Base-by-base conservation (phyloP, 1,140 invertebrate genomes). In the Drosophila auraria region DNA sequence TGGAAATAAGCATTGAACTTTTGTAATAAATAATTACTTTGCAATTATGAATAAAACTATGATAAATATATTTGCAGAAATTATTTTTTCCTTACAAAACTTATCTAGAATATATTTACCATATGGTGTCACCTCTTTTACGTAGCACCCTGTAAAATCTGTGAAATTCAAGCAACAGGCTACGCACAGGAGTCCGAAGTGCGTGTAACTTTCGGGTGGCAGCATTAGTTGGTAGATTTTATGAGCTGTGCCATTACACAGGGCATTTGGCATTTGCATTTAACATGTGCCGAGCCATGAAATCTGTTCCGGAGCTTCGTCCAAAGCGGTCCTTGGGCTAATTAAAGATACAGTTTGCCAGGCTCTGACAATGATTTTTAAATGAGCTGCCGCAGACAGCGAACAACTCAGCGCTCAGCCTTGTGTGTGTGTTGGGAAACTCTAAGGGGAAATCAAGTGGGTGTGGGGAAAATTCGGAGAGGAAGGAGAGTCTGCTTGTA, bases 201-300 rank as follows among this genome's bases (percentile, higher is more conserved):
- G 47, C 50, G 69, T 76, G 70, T 59, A 58, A 83, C 17, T 70
- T 57, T 20, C 59, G 65, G 40, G 11, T 11, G 33, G 50, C 45
- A 33, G 75, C 77, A 87, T 87, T 87, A 87, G 83, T 81, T 83
- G 63, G 73, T 70, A 70, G 82, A 89, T 89, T 84, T 90, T 84
- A 89, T 82, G 86, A 82, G 78, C 80, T 87, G 60, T 80, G 54
- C 54, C 54, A 57, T 57, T 57, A 57, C 54, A 25, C 54, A 57
- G 54, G 54, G 36, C 36, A 57, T 57, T 57, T 42, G 54, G 62
- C 73, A 73, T 84, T 84, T 84, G 82, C 82, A 84, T 84, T 84
- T 84, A 84, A 78, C 81, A 84, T 80, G 77, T 73, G 74, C 76
- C 60, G 71, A 53, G 82, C 84, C 74, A 78, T 81, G 70, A 90